Evolutionary conservation across 2,888 invertebrate genomes (phyloP).

Genomic region (Drosophila falleni): DNA sequence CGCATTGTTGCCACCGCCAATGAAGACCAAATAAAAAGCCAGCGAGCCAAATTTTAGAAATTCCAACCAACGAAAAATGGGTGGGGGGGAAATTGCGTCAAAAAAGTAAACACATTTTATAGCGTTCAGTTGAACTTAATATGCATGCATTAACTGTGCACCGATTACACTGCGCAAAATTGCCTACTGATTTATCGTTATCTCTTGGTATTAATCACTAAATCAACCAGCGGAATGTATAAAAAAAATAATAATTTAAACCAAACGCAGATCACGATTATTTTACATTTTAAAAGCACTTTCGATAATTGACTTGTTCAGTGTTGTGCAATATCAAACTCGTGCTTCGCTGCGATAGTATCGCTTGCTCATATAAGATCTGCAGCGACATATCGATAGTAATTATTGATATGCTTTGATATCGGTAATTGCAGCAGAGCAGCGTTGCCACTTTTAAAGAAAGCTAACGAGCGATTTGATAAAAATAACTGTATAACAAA

Average conservation of each 20-base stretch:
- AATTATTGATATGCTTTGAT: not conserved
- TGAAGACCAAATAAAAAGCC: slow-evolving; percentile 61
- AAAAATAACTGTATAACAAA: not conserved
- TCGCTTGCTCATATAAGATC: not conserved
- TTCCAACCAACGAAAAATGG: not conserved
- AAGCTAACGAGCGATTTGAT: not conserved
- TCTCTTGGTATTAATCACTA: too few relatives aligned
- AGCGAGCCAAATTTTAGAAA: slow-evolving; percentile 23
- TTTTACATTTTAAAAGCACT: too few relatives aligned
- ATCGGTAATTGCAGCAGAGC: not conserved
- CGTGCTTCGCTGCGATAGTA: not conserved
- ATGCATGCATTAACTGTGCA: slow-evolving; percentile 27
- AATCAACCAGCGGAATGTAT: too few relatives aligned
- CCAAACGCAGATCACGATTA: too few relatives aligned
- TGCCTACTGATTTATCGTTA: slow-evolving; percentile 5
- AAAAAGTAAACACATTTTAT: slow-evolving; percentile 34
- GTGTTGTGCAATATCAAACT: not conserved
- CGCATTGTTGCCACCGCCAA: slow-evolving; percentile 75
- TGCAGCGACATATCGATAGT: not conserved
- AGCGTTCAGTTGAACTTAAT: slow-evolving; percentile 21
- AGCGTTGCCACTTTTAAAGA: not conserved
- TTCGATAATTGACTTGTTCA: not conserved
- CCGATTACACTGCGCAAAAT: slow-evolving; percentile 25
- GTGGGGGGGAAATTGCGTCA: slow-evolving; percentile 7
- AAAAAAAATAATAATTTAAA: too few relatives aligned